Evolutionary conservation across 1,140 invertebrate species (phyloP), one percentile per base, ranked within the genome.

Genomic region (Drosophila willistoni): DNA sequence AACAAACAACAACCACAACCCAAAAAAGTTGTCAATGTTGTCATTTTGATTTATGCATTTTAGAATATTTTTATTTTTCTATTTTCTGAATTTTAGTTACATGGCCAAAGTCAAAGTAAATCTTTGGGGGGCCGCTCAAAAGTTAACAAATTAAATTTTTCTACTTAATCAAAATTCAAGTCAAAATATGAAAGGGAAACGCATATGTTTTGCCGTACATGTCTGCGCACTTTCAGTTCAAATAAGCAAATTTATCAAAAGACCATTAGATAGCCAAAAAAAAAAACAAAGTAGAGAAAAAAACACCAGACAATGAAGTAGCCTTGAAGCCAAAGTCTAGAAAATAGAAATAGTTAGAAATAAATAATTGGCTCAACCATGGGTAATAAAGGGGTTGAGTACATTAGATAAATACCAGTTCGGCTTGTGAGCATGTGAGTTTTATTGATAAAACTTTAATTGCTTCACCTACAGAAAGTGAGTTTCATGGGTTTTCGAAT

Each of bases 231-330:
- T 79, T 87, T 80, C 68, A 81, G 77, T 73, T 71, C 70, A 87
- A 87, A 77, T 83, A 77, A 80, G 83, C 79, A 89, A 87, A 87
- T 80, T 82, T 83, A 83, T 87, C 83, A 83, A 67, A 65, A 73
- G 44, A 67, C 79, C 72, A 82, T 87, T 86, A 87, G 79, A 86
- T 83, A 71, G 79, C 60, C 36, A 62, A 41, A 81, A 67, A 57
- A 19, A 64, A 56, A 47, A 36, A 65, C n/a, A n/a, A n/a, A n/a
- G n/a, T 25, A 4, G 22, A 25, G 22, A 25, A 25, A 51, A 51
- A 19, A 22, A 51, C 1, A 22, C 17, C 10, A 51, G 14, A 19
- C 34, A 77, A 67, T 22, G 73, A 69, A 66, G 42, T 67, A 77
- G 82, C 84, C 82, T 87, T 87, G 82, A 71, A 75, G 64, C 59